Evolutionary conservation across 1,140 invertebrate genomes (phyloP), one percentile per base, ranked within the genome.

Genomic region (Aphis craccivora): DNA sequence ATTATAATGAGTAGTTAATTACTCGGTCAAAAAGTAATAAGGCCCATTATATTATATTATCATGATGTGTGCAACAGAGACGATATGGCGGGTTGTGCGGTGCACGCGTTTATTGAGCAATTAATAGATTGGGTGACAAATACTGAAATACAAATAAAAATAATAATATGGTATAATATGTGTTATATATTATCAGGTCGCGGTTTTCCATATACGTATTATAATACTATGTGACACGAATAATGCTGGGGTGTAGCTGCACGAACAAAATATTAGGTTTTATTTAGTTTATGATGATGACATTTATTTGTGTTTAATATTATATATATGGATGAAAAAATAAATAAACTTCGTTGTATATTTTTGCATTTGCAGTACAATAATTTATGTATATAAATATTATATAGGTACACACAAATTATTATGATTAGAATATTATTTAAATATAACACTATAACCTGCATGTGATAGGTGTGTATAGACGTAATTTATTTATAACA

Each of bases 31-130:
- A 89, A 89, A 53, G 87, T 53, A 89, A 88, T 48, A n/a, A 45
- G 84, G 84, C 43, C 86, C 48, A 89, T 88, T 67, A 67, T 67
- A 67, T 76, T 76, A 76, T 76, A 76, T n/a, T 89, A 89, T 89
- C 48, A 48, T 37, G 87, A 22, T 53, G 43, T 45, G n/a, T 35
- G n/a, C n/a, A 88, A n/a, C n/a, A 18, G 20, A 11, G 22, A 11
- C 67, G 20, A 30, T 40, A 40, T 7, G 40, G 37, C 53, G 30
- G 43, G 45, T 37, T 23, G 22, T 14, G 83, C 35, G 83, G 83
- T 84, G 43, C 18, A 40, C 86, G n/a, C 48, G 43, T 91, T 91
- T 91, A 91, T 91, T 48, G 90, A 43, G 90, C 90, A 91, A 91
- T 91, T 83, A 91, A 51, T 48, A 87, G 25, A 83, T 48, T 25